Evolutionary conservation across 2,797 vertebrate species (phyloP), one percentile per base, ranked within the genome.

Genomic region (Enteromius fasciolatus): DNA sequence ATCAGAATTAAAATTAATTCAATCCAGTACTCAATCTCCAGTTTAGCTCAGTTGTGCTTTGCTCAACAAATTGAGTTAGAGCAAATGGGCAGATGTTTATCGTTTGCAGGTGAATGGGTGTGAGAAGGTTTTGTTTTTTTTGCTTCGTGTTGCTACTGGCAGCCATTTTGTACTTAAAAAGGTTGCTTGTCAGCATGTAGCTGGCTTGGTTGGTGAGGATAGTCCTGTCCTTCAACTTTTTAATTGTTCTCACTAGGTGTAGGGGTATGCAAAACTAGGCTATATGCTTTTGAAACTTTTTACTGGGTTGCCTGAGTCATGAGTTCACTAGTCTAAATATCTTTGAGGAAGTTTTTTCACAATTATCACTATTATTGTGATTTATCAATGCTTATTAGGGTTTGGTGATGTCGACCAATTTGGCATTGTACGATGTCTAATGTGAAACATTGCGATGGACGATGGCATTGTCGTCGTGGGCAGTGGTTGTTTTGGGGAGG

Each of bases 1-100:
- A 83, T 85, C 74, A 86, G 70, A 83, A 87, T 79, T 92, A 88
- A 88, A 91, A 87, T 90, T 84, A n/a, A n/a, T n/a, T n/a, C n/a
- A n/a, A n/a, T n/a, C 88, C 86, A 83, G 86, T 70, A 23, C 17
- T 89, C 76, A 7, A 74, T 79, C 76, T 69, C n/a, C n/a, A n/a
- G n/a, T n/a, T n/a, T n/a, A 81, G 39, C 59, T 83, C 54, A 15
- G 23, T 15, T 28, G 59, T 15, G 59, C 25, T 28, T 61, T 83
- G 70, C 78, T 80, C 57, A n/a, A n/a, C n/a, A n/a, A n/a, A n/a
- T n/a, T n/a, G n/a, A n/a, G n/a, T n/a, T n/a, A n/a, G n/a, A n/a
- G n/a, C n/a, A n/a, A n/a, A n/a, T n/a, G n/a, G n/a, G n/a, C n/a
- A 15, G 39, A 52, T 63, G 66, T 87, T 80, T 87, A 46, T 85